A percentile compares a stretch with the other conserved stretches of the same genome.
phyloP scores from a whole-genome alignment of 92 coral and sea anemone species.

The Muricea muricata region DNA sequence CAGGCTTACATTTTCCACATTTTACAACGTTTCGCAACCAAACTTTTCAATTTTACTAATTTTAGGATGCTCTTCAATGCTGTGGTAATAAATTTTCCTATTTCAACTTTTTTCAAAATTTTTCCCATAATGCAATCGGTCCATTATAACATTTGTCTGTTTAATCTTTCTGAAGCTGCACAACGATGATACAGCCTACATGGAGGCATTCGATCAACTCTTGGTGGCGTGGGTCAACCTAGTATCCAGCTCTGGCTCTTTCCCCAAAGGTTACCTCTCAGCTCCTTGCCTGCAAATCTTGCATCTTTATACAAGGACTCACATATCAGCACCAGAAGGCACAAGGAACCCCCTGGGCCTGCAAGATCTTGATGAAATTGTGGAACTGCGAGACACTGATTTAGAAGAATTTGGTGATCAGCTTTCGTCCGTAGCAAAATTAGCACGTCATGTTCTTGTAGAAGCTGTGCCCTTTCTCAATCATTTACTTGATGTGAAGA shows the following conservation, averaged over 20 bases:
- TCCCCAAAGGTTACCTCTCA: slow-evolving; percentile 73
- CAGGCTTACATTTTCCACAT: too few species aligned
- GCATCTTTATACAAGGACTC: slow-evolving; percentile 85
- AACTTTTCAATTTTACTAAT: too few species aligned
- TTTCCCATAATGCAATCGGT: too few species aligned
- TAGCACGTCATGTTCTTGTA: slow-evolving; percentile 78
- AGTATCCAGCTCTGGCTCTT: slow-evolving; percentile 68
- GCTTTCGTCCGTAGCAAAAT: slow-evolving; percentile 80
- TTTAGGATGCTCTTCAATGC: too few species aligned
- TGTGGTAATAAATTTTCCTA: too few species aligned
- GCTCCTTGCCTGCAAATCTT: slow-evolving; percentile 80
- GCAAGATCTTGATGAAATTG: slow-evolving; percentile 84
- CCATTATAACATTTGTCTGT: too few species aligned
- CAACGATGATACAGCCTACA: slow-evolving; percentile 88
- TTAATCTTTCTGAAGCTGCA: too few species aligned
- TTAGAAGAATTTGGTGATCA: slow-evolving; percentile 90
- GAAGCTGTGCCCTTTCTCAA: slow-evolving; percentile 79
- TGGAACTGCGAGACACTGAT: slow-evolving; percentile 92
- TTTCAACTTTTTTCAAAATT: too few species aligned
- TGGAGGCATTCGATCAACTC: slow-evolving; percentile 96
- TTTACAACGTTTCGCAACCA: too few species aligned
- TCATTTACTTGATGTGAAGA: slow-evolving; percentile 73
- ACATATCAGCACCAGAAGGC: slow-evolving; percentile 87
- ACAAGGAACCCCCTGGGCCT: slow-evolving; percentile 45
- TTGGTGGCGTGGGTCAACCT: slow-evolving; percentile 87